phyloP scores from a whole-genome alignment of 1,140 invertebrate species.

The Proctacanthus coquilletti region DNA sequence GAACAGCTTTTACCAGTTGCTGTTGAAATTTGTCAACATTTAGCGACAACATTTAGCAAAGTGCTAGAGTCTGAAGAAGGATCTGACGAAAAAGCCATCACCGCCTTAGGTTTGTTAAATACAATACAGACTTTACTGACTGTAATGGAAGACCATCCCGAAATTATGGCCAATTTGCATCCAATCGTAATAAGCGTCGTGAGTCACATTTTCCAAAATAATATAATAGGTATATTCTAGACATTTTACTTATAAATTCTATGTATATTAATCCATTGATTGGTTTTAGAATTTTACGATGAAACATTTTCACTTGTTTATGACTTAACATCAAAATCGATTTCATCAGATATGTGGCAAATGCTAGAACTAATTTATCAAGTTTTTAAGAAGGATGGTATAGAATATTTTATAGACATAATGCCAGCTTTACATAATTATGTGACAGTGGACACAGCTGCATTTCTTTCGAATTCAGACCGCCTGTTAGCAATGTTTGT shows the following conservation, averaged over 20 bases:
- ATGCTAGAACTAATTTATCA: slow-evolving; percentile 80
- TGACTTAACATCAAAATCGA: slow-evolving; percentile 73
- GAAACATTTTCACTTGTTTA: slow-evolving; percentile 87
- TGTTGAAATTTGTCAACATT: slow-evolving; percentile 86
- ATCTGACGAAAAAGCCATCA: slow-evolving; percentile 91
- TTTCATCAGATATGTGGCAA: slow-evolving; percentile 93
- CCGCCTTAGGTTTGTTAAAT: slow-evolving; percentile 90
- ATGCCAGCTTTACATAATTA: slow-evolving; percentile 98
- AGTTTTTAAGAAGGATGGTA: slow-evolving; percentile 85
- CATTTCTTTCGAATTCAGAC: slow-evolving; percentile 81
- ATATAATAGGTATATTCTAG: slow-evolving; percentile 55
- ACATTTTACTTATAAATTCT: too few relatives aligned
- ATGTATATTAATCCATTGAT: slow-evolving; percentile 17
- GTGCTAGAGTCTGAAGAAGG: slow-evolving; percentile 71
- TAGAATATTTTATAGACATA: slow-evolving; percentile 97
- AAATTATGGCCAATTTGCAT: slow-evolving; percentile 80
- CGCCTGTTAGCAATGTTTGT: slow-evolving; percentile 84
- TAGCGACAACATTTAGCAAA: slow-evolving; percentile 83
- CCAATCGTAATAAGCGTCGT: slow-evolving; percentile 88
- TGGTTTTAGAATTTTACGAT: slow-evolving; percentile 79
- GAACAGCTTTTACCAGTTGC: slow-evolving; percentile 87
- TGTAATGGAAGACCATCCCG: slow-evolving; percentile 85
- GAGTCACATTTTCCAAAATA: slow-evolving; percentile 70
- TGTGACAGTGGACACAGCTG: slow-evolving; percentile 85
- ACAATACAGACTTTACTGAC: slow-evolving; percentile 91